Evolutionary conservation across 2,113 vertebrate species (phyloP).

Genomic region (Irena cyanogastra): DNA sequence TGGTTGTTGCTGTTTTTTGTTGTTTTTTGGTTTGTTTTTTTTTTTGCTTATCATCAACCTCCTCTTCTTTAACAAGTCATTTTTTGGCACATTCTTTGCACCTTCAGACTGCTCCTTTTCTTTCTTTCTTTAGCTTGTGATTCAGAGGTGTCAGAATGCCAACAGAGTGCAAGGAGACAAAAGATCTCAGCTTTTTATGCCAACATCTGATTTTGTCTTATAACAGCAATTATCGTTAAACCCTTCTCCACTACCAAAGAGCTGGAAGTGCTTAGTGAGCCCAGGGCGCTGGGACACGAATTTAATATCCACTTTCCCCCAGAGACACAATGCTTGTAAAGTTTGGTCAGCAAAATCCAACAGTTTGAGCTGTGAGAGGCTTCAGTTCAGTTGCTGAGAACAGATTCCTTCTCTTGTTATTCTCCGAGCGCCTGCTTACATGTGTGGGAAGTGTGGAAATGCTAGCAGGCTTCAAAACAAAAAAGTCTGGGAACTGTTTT

Average conservation of each 20-base stretch:
- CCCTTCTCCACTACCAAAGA: background rate
- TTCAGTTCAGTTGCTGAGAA: background rate
- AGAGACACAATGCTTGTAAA: background rate
- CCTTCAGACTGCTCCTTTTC: background rate
- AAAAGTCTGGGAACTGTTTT: conserved; percentile 28
- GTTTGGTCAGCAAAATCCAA: conserved; percentile 6
- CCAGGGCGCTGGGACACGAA: background rate
- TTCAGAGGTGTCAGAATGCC: background rate
- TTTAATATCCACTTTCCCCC: background rate
- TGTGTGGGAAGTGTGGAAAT: conserved; percentile 55
- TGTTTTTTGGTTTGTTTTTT: background rate
- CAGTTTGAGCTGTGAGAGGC: background rate
- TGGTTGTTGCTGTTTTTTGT: background rate
- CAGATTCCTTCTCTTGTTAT: conserved; percentile 30
- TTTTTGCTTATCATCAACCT: background rate
- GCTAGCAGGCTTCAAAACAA: conserved; percentile 38
- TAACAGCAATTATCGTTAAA: background rate
- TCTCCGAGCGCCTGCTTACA: conserved; percentile 7
- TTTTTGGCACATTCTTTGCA: background rate
- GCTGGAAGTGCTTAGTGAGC: background rate
- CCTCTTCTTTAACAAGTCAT: background rate
- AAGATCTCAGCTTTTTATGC: background rate
- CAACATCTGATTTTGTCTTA: background rate
- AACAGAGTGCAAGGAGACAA: background rate
- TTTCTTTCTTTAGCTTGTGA: background rate